Conservation (phyloP, 1,140 invertebrate genomes). For the Formica exsecta region DNA sequence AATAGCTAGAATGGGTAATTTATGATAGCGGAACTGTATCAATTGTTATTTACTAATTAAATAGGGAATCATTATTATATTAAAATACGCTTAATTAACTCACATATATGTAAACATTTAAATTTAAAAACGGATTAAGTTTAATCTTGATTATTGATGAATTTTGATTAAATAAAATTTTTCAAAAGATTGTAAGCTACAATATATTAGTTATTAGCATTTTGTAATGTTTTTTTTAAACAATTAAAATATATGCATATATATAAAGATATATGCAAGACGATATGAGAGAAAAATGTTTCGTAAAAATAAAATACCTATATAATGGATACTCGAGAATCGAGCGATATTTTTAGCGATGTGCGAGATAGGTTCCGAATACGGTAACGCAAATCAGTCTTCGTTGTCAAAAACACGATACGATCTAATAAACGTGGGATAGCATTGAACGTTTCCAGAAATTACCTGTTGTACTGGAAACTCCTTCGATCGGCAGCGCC, state of each 20-base stretch:
- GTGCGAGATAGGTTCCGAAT: background rate
- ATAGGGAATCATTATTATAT: conserved; percentile 26
- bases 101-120: background rate
- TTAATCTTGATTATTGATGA: conserved; percentile 8
- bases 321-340: background rate
- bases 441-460: conserved; percentile 45
- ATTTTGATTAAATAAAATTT: conserved; percentile 4
- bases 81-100: conserved; percentile 36
- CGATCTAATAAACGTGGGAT: conserved; percentile 54
- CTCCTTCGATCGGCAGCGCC: conserved; percentile 43
- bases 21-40: conserved; percentile 32
- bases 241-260: background rate
- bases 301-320: background rate
- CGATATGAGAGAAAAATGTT: background rate
- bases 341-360: background rate
- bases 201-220: background rate
- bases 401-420: conserved; percentile 49
- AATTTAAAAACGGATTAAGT: background rate
- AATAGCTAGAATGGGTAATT: conserved; percentile 35
- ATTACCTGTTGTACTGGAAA: conserved; percentile 60
- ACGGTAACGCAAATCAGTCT: conserved; percentile 44
- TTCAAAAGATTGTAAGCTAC: background rate
- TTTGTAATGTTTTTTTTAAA: background rate
- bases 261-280: background rate
- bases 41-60: conserved; percentile 56